Percentiles rank a stretch among this genome's conserved stretches.
phyloP scores from a whole-genome alignment of 92 coral and sea anemone species.

The Porites lobata region DNA sequence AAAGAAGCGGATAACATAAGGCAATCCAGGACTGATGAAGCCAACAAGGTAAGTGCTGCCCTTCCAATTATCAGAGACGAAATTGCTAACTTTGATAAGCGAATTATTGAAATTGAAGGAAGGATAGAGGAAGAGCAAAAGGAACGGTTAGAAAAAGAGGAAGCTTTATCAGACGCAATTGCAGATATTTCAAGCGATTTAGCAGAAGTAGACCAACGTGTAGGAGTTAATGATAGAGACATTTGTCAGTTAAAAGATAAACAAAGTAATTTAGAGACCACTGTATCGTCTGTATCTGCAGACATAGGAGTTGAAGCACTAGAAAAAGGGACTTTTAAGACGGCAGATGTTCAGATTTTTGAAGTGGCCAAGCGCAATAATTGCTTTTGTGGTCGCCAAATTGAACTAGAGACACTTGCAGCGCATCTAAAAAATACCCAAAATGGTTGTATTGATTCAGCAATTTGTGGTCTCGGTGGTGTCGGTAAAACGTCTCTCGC shows the following conservation, averaged over 20 bases:
- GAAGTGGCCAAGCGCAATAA: slow-evolving; percentile 76
- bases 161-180: background rate
- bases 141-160: background rate
- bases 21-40: slow-evolving; percentile 10
- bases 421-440: slow-evolving; percentile 21
- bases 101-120: slow-evolving; percentile 23
- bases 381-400: slow-evolving; percentile 72
- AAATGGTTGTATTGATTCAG: slow-evolving; percentile 52
- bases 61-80: slow-evolving; percentile 44
- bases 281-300: background rate
- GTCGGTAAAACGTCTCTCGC: slow-evolving; percentile 92
- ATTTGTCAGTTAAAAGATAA: no score
- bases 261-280: background rate
- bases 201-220: background rate
- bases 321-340: slow-evolving; percentile 2
- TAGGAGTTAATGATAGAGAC: slow-evolving; percentile 4
- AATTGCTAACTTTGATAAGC: slow-evolving; percentile 41
- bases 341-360: slow-evolving; percentile 15
- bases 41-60: no score
- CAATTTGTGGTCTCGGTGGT: slow-evolving; percentile 89
- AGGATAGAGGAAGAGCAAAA: background rate
- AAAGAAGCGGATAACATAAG: slow-evolving; percentile 36
- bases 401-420: slow-evolving; percentile 56
- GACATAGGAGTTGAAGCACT: background rate
- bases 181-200: background rate